Conservation (phyloP, 2,113 vertebrate genomes). For the Cisticola juncidis region DNA sequence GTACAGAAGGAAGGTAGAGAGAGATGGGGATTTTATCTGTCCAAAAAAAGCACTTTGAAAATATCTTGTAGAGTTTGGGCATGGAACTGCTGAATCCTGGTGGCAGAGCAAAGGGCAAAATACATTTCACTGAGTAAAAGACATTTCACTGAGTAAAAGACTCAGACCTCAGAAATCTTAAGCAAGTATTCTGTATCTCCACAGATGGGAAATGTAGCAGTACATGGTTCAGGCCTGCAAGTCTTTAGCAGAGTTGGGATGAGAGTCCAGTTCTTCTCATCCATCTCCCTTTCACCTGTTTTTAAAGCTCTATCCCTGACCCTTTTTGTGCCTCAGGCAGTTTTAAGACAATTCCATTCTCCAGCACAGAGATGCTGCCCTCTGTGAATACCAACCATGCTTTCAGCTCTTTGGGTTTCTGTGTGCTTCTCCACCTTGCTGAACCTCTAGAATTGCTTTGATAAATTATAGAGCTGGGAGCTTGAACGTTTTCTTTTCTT, state of each 20-base stretch:
- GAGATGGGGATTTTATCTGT: neutral
- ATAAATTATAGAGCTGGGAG: neutral
- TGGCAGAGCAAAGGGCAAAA: neutral
- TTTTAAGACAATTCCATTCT: neutral
- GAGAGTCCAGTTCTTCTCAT: neutral
- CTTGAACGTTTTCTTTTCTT: neutral
- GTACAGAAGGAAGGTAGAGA: neutral
- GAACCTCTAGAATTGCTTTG: neutral
- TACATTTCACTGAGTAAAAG: neutral
- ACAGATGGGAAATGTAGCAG: neutral
- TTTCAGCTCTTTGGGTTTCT: neutral
- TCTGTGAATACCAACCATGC: neutral
- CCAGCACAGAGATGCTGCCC: neutral
- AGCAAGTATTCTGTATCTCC: neutral
- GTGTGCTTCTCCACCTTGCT: neutral
- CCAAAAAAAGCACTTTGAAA: neutral
- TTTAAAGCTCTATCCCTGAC: neutral
- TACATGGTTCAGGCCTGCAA: neutral
- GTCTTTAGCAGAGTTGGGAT: neutral
- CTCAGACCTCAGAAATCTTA: neutral
- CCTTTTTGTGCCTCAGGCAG: neutral
- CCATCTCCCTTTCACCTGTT: neutral
- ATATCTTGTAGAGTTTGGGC: neutral
- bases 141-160: neutral
- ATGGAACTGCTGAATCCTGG: neutral